Evolutionary conservation across 1,140 invertebrate genomes (phyloP), one percentile per base, ranked within the genome.

Genomic region (Tetramorium alpestre): DNA sequence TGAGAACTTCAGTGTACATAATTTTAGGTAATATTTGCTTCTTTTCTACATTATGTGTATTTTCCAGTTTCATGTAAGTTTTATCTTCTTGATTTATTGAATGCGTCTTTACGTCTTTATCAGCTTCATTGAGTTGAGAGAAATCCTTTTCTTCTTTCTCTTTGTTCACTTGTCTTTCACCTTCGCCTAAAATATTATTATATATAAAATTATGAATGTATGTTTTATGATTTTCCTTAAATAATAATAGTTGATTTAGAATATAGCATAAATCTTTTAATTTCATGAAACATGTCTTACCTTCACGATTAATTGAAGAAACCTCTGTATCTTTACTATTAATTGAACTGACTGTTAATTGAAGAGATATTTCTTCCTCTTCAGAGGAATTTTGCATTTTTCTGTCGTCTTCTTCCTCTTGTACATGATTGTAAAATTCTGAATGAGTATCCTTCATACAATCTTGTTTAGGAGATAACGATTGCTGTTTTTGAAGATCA

Each of bases 1-100:
- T 49, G 0, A 82, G 8, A 11, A 73, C 22, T 58, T 73, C 41
- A 25, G 38, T 82, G 3, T 10, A 25, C 4, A 7, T 60, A 82
- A 82, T 6, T 82, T 58, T 82, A 60, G 41, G 67, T 73, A 33
- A 56, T 10, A 51, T 10, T 16, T 80, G 77, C 4, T 56, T 13
- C 7, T 47, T 58, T 33, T n/a, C 4, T 13, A 16, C 28, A 77
- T 64, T n/a, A 4, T 25, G 33, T 0, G 28, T 22, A 6, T 38
- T 18, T 38, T 64, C 11, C 7, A 13, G 3, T 18, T 58, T 58
- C 25, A 44, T 2, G 41, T 3, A 33, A 75, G 3, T 51, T 8
- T 49, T 18, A 22, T 65, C 28, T 38, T 65, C 2, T 2, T 33
- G 13, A 62, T 38, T 78, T 51, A n/a, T 78, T 51, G 13, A 60